Percentiles rank a stretch among this genome's conserved stretches.
Evolutionary conservation across 2,113 vertebrate genomes (phyloP).

Genomic region (Aptenodytes forsteri): DNA sequence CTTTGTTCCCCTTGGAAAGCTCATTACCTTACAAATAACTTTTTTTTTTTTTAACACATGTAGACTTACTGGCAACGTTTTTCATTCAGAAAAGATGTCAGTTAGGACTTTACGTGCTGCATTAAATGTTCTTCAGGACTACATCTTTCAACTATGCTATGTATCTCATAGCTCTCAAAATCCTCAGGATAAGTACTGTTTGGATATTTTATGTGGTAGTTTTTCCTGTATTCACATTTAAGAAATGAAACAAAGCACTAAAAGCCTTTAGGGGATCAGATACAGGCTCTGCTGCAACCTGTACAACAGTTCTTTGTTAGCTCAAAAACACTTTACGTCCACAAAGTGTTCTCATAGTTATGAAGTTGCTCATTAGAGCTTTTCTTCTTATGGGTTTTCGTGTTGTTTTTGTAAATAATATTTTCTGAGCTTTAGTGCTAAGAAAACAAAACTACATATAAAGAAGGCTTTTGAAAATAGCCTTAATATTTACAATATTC

Average conservation of each 20-base stretch:
- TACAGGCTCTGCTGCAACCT: not conserved
- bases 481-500: not conserved
- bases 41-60: not conserved
- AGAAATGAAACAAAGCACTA: not conserved
- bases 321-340: not conserved
- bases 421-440: not conserved
- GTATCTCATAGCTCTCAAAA: not conserved
- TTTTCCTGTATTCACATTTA: not conserved
- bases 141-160: not conserved
- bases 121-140: not conserved
- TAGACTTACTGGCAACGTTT: not conserved
- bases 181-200: not conserved
- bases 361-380: not conserved
- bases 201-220: not conserved
- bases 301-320: not conserved
- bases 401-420: not conserved
- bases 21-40: not conserved
- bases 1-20: not conserved
- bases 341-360: not conserved
- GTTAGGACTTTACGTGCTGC: not conserved
- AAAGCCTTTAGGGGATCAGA: not conserved
- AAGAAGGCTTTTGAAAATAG: not conserved
- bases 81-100: not conserved
- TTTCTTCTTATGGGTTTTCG: not conserved
- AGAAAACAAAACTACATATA: not conserved